Evolutionary conservation across 2,888 invertebrate genomes (phyloP), one percentile per base, ranked within the genome.

Genomic region (Pammene fasciana): DNA sequence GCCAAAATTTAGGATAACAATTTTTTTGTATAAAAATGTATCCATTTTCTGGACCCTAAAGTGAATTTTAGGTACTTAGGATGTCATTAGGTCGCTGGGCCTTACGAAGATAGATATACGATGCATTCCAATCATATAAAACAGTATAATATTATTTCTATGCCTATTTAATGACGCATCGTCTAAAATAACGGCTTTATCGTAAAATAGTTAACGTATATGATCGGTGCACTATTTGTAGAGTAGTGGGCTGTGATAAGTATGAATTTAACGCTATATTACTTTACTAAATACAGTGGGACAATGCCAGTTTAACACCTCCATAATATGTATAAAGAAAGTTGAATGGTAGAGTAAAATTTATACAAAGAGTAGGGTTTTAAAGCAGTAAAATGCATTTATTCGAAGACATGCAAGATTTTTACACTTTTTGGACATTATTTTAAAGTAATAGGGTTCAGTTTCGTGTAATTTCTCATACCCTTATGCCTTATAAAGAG

Each of bases 201-300:
- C 54, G 54, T 68, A 65, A 57, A 57, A 59, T 64, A 57, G 43
- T 68, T 57, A 57, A 67, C 38, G 50, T 16, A 61, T 62, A 71
- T 45, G 61, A 54, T 52, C 38, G 46, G 71, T 71, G 71, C 71
- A 64, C 43, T 62, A 64, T 52, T 66, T 76, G 64, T 68, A 68
- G 50, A 68, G 45, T 45, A 71, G 74, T 76, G 74, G 72, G 74
- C 57, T 74, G 72, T 75, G 72, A 74, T 56, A 67, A 76, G 72
- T 71, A 73, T 72, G 61, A 73, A 65, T 60, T 57, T 64, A 57
- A 65, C 26, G 38, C 72, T 65, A 74, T 67, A 68, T 67, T 65
- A 57, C 50, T 70, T 67, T 54, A 57, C 50, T 70, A 70, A 16
- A 16, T 54, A 43, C 34, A 57, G 50, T 48, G 61, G 41, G 50